phyloP scores from a whole-genome alignment of 2,888 invertebrate genomes.

The Antheraea yamamai region DNA sequence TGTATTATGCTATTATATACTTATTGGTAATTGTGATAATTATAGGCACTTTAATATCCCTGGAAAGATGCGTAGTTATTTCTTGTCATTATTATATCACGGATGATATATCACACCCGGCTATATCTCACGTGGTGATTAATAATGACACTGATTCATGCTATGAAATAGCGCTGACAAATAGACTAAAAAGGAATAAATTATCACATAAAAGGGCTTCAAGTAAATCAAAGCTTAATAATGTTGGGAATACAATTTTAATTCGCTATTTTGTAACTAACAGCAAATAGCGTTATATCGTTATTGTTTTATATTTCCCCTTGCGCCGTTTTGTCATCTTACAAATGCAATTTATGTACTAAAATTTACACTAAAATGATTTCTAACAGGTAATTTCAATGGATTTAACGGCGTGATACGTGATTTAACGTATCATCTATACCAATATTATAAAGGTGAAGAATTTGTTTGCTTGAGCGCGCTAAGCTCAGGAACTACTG shows the following conservation, averaged over 20 bases:
- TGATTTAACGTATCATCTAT: neutral
- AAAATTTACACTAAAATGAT: neutral
- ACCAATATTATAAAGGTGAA: too few relatives aligned
- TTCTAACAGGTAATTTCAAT: neutral
- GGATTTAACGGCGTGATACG: neutral
- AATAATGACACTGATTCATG: neutral
- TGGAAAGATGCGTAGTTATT: neutral
- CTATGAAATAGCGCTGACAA: too few relatives aligned
- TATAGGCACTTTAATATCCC: too few relatives aligned
- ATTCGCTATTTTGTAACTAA: neutral
- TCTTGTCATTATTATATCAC: neutral
- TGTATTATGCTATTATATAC: too few relatives aligned
- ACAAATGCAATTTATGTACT: neutral
- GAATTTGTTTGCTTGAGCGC: too few relatives aligned
- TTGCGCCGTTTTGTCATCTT: neutral
- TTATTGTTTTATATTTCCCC: neutral
- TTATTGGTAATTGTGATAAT: too few relatives aligned
- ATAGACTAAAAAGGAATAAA: too few relatives aligned
- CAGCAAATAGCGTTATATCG: too few relatives aligned
- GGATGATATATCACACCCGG: neutral
- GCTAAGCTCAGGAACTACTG: too few relatives aligned
- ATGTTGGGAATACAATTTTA: neutral
- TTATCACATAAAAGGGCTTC: too few relatives aligned
- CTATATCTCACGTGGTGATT: neutral
- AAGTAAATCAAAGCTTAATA: neutral